phyloP scores from a whole-genome alignment of 2,797 vertebrate genomes.

The Cryptoblepharus egeriae region DNA sequence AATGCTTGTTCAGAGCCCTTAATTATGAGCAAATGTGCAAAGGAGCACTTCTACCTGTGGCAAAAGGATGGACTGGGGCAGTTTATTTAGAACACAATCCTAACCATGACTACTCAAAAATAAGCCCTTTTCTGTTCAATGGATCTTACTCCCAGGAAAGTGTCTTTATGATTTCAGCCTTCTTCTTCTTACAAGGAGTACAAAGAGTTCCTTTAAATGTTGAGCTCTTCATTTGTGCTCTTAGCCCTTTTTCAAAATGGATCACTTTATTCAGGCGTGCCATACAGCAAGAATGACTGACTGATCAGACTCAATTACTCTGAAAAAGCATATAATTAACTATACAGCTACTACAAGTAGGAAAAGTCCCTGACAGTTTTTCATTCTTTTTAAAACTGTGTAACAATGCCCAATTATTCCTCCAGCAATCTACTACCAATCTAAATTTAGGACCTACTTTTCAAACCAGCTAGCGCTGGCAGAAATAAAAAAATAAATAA shows the following conservation, averaged over 20 bases:
- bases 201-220: background rate
- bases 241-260: conserved; percentile 32
- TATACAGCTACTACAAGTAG: conserved; percentile 34
- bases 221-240: background rate
- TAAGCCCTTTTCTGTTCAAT: too few species aligned
- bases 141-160: too few species aligned
- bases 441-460: conserved; percentile 56
- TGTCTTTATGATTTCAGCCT: too few species aligned
- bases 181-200: background rate
- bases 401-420: conserved; percentile 63
- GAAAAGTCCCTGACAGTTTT: conserved; percentile 41
- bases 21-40: too few species aligned
- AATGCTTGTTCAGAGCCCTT: background rate
- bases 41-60: background rate
- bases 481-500: conserved; percentile 37
- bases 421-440: conserved; percentile 42
- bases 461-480: conserved; percentile 40
- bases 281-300: conserved; percentile 29
- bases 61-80: background rate
- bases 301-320: conserved; percentile 40
- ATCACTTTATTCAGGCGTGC: conserved; percentile 36
- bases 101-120: too few species aligned
- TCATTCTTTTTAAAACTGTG: conserved; percentile 4
- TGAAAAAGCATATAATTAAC: conserved; percentile 62
- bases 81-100: too few species aligned